A percentile compares a stretch with the other conserved stretches of the same genome.
phyloP scores from a whole-genome alignment of 1,140 invertebrate species.

The Meloidogyne floridensis region DNA sequence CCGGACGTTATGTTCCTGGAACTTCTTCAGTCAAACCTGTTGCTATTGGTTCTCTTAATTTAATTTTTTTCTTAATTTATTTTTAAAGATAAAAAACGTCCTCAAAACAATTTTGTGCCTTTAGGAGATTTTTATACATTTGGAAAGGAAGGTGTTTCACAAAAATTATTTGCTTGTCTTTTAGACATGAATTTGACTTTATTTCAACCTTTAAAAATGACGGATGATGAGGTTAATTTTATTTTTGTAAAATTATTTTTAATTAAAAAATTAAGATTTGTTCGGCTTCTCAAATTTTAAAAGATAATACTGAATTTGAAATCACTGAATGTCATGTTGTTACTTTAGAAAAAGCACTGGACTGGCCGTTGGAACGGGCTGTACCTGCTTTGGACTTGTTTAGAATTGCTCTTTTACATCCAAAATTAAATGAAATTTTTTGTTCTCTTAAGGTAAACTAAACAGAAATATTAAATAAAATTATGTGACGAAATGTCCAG shows the following conservation, averaged over 20 bases:
- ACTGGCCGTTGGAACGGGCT: slow-evolving; percentile 52
- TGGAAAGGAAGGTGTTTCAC: slow-evolving; percentile 39
- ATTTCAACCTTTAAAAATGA: slow-evolving; percentile 27
- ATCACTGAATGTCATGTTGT: slow-evolving; percentile 38
- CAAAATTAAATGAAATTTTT: slow-evolving; percentile 51
- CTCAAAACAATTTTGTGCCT: slow-evolving; percentile 46
- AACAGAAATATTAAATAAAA: slow-evolving; percentile 7
- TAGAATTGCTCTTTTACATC: slow-evolving; percentile 51
- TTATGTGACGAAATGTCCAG: neutral
- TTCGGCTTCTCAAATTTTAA: slow-evolving; percentile 28
- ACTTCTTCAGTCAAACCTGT: slow-evolving; percentile 67
- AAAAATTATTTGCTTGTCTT: slow-evolving; percentile 54
- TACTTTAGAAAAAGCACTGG: slow-evolving; percentile 39
- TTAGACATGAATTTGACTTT: slow-evolving; percentile 50
- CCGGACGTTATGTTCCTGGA: slow-evolving; percentile 68
- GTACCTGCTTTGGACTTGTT: slow-evolving; percentile 55
- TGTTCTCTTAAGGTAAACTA: slow-evolving; percentile 36
- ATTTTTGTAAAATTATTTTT: slow-evolving; percentile 19
- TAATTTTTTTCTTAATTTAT: slow-evolving; percentile 37
- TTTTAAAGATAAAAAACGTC: slow-evolving; percentile 48
- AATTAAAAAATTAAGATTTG: slow-evolving; percentile 32
- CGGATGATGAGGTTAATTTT: slow-evolving; percentile 39
- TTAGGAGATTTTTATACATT: slow-evolving; percentile 44
- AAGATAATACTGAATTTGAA: neutral
- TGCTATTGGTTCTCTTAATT: slow-evolving; percentile 17